Percentiles rank a stretch among this genome's conserved stretches.
Conservation (phyloP, 2,797 vertebrate species). For the Phataginus tricuspis region DNA sequence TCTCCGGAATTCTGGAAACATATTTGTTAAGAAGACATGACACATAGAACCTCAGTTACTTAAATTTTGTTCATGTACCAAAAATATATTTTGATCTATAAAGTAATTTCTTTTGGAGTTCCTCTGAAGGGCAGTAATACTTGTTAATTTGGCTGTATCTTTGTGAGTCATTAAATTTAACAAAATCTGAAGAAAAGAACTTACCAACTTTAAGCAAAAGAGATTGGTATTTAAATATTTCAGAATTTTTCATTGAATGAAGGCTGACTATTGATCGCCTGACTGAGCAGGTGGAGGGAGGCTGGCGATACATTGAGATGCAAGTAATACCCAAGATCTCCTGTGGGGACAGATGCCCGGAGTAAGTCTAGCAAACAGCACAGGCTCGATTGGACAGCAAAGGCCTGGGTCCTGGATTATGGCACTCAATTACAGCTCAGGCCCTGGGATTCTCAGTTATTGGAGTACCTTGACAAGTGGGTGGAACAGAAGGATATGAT, state of each 20-base stretch:
- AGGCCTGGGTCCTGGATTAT: background rate
- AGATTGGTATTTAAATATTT: background rate
- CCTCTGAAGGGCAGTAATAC: background rate
- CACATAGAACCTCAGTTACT: background rate
- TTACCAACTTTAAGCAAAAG: background rate
- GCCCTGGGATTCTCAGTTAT: background rate
- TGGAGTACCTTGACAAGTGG: background rate
- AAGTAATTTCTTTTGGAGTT: background rate
- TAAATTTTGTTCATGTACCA: background rate
- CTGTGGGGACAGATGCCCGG: background rate
- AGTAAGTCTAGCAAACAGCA: background rate
- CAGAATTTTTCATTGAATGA: background rate
- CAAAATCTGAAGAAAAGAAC: background rate
- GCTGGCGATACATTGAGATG: background rate
- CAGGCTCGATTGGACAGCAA: background rate
- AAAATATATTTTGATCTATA: slow-evolving; percentile 3
- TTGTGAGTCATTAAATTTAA: background rate
- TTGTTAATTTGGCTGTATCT: background rate
- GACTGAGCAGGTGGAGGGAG: background rate
- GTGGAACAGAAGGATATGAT: background rate
- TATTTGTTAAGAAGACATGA: background rate
- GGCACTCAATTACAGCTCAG: background rate
- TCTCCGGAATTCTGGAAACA: background rate
- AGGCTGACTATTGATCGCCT: background rate
- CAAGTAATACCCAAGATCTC: rapidly evolving